phyloP scores from a whole-genome alignment of 2,888 invertebrate species.

The Clostera curtula region DNA sequence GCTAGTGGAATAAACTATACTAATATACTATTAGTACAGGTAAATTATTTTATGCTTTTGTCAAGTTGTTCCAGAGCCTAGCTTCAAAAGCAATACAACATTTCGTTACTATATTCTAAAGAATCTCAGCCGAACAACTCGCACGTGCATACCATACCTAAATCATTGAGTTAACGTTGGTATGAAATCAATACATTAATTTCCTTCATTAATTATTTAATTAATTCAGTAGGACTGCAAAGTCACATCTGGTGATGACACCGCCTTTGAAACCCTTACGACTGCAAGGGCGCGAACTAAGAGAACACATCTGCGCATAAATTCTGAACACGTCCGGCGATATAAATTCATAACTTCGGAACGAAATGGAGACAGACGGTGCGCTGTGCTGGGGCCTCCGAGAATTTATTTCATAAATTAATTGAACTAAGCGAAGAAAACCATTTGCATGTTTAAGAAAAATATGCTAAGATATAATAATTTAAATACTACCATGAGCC shows the following conservation, averaged over 20 bases:
- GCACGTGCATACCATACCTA: too few relatives aligned
- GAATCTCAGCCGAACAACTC: too few relatives aligned
- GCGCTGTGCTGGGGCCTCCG: conserved; percentile 44
- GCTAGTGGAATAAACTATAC: too few relatives aligned
- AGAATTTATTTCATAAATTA: conserved; percentile 69
- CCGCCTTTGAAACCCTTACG: conserved; percentile 31
- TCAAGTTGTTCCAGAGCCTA: too few relatives aligned
- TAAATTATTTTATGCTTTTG: too few relatives aligned
- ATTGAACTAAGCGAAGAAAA: conserved; percentile 56
- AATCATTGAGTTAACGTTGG: too few relatives aligned
- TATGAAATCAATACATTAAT: too few relatives aligned
- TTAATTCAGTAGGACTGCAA: conserved; percentile 14
- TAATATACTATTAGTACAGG: too few relatives aligned
- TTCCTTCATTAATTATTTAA: too few relatives aligned
- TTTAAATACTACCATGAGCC: too few relatives aligned
- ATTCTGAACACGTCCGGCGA: conserved; percentile 63
- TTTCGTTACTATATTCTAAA: too few relatives aligned
- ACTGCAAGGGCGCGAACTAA: conserved; percentile 43
- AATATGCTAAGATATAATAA: neutral
- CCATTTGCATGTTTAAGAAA: conserved; percentile 45
- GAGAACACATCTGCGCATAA: conserved; percentile 58
- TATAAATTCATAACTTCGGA: conserved; percentile 67
- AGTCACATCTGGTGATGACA: conserved; percentile 34
- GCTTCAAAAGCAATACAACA: too few relatives aligned
- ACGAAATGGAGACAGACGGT: conserved; percentile 55